phyloP scores from a whole-genome alignment of 2,113 vertebrate species.

The Etheostoma spectabile region DNA sequence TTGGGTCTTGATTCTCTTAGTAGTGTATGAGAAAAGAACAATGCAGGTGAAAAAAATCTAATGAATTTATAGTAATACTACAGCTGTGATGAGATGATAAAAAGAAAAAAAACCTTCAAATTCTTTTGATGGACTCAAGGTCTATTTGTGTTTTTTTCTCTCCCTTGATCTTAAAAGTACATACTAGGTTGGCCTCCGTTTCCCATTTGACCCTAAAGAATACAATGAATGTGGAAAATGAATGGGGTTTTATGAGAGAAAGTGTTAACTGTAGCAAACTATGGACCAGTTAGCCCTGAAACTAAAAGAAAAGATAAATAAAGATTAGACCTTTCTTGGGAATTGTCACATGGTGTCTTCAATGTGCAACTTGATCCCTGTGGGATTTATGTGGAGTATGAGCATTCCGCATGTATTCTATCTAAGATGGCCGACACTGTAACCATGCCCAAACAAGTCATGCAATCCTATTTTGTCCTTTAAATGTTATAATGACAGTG shows the following conservation, averaged over 20 bases:
- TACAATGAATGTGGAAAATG: neutral
- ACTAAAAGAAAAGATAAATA: slow-evolving; percentile 17
- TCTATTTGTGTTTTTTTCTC: neutral
- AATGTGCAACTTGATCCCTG: slow-evolving; percentile 18
- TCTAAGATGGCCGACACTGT: slow-evolving; percentile 57
- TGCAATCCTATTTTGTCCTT: slow-evolving; percentile 81
- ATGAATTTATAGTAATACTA: slow-evolving; percentile 9
- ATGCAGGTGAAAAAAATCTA: slow-evolving; percentile 2
- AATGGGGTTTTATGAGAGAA: slow-evolving; percentile 9
- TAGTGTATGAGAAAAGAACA: slow-evolving; percentile 32
- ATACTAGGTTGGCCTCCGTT: neutral
- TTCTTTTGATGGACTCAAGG: neutral
- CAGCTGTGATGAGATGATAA: neutral
- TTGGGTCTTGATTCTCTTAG: slow-evolving; percentile 59
- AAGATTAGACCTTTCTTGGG: slow-evolving; percentile 3
- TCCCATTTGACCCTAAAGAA: slow-evolving; percentile 12
- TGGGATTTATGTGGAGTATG: slow-evolving; percentile 24
- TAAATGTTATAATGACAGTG: slow-evolving; percentile 83
- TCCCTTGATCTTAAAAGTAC: neutral
- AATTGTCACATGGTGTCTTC: slow-evolving; percentile 11
- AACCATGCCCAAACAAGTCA: slow-evolving; percentile 69
- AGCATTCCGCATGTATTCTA: slow-evolving; percentile 11
- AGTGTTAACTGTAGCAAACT: neutral
- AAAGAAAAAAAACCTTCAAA: neutral
- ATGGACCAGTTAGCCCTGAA: slow-evolving; percentile 14